Evolutionary conservation across 2,888 invertebrate species (phyloP).

Genomic region (Ischnura elegans): DNA sequence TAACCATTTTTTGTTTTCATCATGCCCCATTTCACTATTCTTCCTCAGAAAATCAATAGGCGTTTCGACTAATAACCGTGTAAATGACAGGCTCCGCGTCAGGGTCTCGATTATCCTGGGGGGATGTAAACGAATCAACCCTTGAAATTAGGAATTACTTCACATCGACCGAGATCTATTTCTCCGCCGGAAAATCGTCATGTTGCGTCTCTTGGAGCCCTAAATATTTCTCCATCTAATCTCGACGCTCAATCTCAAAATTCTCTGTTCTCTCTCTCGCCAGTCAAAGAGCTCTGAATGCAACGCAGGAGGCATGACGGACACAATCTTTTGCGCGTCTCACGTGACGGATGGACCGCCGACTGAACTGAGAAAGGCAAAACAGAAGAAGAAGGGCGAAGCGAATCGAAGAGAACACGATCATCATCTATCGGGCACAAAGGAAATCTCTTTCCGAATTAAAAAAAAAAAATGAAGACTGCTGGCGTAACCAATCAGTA

Average conservation of each 20-base stretch:
- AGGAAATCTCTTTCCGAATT: not conserved
- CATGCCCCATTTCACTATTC: no score
- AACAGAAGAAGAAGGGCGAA: not conserved
- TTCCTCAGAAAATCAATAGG: no score
- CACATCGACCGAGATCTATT: not conserved
- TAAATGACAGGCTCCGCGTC: constrained; percentile 2
- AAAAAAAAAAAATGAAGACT: not conserved
- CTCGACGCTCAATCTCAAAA: not conserved
- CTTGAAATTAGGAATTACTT: not conserved
- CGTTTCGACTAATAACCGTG: not conserved
- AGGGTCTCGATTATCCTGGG: not conserved
- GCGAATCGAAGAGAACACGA: not conserved
- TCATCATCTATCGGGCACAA: not conserved
- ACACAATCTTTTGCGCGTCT: not conserved
- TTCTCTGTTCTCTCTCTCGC: not conserved
- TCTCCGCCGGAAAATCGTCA: not conserved
- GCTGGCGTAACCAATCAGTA: not conserved
- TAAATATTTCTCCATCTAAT: not conserved
- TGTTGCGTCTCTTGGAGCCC: not conserved
- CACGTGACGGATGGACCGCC: not conserved
- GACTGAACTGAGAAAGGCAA: not conserved
- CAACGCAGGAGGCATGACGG: constrained; percentile 6
- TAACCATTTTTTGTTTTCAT: no score
- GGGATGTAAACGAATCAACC: not conserved
- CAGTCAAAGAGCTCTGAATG: not conserved